Evolutionary conservation across 2,888 invertebrate genomes (phyloP), one percentile per base, ranked within the genome.

Genomic region (Xanthorhoe spadicearia): DNA sequence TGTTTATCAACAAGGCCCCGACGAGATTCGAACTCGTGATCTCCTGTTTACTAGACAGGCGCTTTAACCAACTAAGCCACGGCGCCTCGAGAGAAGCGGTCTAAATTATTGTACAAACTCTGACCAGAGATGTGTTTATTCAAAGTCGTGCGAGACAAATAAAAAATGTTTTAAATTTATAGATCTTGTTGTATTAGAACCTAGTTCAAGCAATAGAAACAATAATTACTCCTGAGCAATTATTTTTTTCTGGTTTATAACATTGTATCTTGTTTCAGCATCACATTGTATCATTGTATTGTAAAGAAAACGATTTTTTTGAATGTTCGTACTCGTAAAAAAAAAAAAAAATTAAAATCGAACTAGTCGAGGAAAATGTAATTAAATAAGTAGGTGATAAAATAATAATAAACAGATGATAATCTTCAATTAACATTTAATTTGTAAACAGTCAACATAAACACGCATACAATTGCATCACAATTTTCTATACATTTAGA

Each of bases 41-140:
- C 90, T 90, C 90, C 90, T 90, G 91, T 91, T 90, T 91, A 91
- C 90, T 90, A 90, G 90, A 92, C 91, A 91, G 91, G 90, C 90
- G 90, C 89, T 89, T 89, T 89, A 89, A 90, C 90, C 90, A 89
- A 89, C 87, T 89, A 88, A 90, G 90, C 91, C 90, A 90, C 90
- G 90, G 89, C 87, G 89, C 90, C 87, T 69, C 54, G 68, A 54
- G 2, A 1, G 0, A 0, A 0, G 0, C 0, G 0, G 0, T 0
- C 35, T 59, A 80, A 82, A 71, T 66, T 28, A 53, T 52, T 35
- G 15, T 35, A 57, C 19, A 23, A 0, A 58, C 51, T 54, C 23
- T 19, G 51, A 23, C 13, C 13, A 13, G 10, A 43, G 3, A 13
- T 43, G 23, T 23, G 4, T 23, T 1, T 23, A 23, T 23, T 23